A percentile compares a stretch with the other conserved stretches of the same genome.
These are phyloP conservation scores for Propithecus perrieri DNA, from an alignment of 2,797 vertebrate genomes.

Conservation along the genomic window DNA sequence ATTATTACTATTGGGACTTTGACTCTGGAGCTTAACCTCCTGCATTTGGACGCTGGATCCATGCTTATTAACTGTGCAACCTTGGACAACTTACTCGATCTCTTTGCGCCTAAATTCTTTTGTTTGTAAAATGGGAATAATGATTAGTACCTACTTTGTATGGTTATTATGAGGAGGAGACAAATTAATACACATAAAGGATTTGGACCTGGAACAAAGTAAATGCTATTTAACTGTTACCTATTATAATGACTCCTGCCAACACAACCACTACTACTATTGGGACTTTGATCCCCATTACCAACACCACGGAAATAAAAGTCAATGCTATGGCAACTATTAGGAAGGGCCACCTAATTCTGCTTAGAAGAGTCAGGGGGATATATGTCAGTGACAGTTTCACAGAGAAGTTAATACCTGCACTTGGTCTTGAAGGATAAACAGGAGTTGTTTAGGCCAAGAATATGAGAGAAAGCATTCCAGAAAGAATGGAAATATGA, in stretches of 20 bases:
- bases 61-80: not conserved
- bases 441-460: not conserved
- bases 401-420: not conserved
- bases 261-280: not conserved
- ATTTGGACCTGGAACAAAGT: not conserved
- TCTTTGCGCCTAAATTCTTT: not conserved
- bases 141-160: not conserved
- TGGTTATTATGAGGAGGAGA: not conserved
- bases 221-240: not conserved
- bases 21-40: not conserved
- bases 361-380: not conserved
- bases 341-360: not conserved
- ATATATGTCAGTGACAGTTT: not conserved
- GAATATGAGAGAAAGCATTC: not conserved
- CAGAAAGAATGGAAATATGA: not conserved
- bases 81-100: not conserved
- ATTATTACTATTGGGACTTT: not conserved
- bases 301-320: not conserved
- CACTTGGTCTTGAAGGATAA: not conserved
- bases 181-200: not conserved
- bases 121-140: not conserved
- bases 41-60: not conserved
- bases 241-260: not conserved
- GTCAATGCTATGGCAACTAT: not conserved
- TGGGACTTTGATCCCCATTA: not conserved